These are phyloP conservation scores for Ianthella basta DNA, from an alignment of 37 sponge, comb jelly and placozoan genomes.

Conservation along the genomic window DNA sequence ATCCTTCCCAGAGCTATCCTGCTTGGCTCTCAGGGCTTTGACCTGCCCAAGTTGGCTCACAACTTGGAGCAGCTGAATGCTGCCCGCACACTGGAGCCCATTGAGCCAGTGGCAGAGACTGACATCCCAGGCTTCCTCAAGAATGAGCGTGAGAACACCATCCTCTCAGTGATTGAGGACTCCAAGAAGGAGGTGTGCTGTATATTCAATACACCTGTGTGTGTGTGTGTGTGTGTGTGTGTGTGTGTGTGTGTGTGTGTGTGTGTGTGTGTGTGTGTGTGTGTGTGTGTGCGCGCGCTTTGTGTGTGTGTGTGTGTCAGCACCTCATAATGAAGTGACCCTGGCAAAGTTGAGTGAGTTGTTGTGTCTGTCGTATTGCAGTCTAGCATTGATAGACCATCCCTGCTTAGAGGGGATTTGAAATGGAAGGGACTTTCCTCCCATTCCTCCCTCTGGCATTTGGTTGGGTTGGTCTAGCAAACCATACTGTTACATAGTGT, in stretches of 20 bases:
- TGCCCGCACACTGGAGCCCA: conserved; percentile 88
- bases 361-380: too few relatives aligned
- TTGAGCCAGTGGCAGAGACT: conserved; percentile 83
- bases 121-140: conserved; percentile 89
- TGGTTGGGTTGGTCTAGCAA: too few relatives aligned
- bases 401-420: too few relatives aligned
- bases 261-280: background rate
- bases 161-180: conserved; percentile 92
- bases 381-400: too few relatives aligned
- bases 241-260: background rate
- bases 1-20: conserved; percentile 75
- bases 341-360: too few relatives aligned
- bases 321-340: too few relatives aligned
- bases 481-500: too few relatives aligned
- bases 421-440: too few relatives aligned
- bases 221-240: background rate
- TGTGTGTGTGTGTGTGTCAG: background rate
- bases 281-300: background rate
- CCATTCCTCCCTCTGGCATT: too few relatives aligned
- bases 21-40: conserved; percentile 92
- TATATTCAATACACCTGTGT: background rate
- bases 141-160: conserved; percentile 93
- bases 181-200: conserved; percentile 74
- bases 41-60: conserved; percentile 87
- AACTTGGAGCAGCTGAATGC: conserved; percentile 89